Conservation (phyloP, 1,140 invertebrate species). For the Aphaenogaster rudis region DNA sequence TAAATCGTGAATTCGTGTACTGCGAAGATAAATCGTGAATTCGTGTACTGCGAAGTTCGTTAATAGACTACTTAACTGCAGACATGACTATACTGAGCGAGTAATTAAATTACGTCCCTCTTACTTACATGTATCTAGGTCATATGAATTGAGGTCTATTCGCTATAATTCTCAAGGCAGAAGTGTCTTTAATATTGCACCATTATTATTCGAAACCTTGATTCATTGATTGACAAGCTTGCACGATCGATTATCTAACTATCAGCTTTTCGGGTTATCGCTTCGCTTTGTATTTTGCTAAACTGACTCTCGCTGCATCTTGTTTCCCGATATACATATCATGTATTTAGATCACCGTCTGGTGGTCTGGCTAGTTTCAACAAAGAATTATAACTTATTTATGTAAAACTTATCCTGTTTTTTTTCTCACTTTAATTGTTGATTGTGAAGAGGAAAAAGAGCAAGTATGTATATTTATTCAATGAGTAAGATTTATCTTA, state of each 20-base stretch:
- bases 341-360: slow-evolving; percentile 4
- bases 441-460: background rate
- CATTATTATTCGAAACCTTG: slow-evolving; percentile 2
- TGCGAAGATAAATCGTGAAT: background rate
- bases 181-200: background rate
- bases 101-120: slow-evolving; percentile 55
- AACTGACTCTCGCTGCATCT: background rate
- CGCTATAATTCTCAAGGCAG: slow-evolving; percentile 8
- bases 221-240: background rate
- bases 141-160: slow-evolving; percentile 45
- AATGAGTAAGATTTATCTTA: slow-evolving; percentile 1
- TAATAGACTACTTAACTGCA: slow-evolving; percentile 18
- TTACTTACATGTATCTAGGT: slow-evolving; percentile 47
- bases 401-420: slow-evolving; percentile 2
- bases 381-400: slow-evolving; percentile 16
- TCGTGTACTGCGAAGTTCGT: background rate
- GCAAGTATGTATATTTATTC: slow-evolving; percentile 9
- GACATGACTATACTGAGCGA: background rate
- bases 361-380: background rate
- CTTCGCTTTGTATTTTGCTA: background rate
- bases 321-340: background rate
- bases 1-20: background rate
- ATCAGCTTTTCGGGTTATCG: background rate
- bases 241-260: background rate
- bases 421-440: background rate